A percentile compares a stretch with the other conserved stretches of the same genome.
phyloP scores from a whole-genome alignment of 2,797 vertebrate genomes.

The Lophius americanus region DNA sequence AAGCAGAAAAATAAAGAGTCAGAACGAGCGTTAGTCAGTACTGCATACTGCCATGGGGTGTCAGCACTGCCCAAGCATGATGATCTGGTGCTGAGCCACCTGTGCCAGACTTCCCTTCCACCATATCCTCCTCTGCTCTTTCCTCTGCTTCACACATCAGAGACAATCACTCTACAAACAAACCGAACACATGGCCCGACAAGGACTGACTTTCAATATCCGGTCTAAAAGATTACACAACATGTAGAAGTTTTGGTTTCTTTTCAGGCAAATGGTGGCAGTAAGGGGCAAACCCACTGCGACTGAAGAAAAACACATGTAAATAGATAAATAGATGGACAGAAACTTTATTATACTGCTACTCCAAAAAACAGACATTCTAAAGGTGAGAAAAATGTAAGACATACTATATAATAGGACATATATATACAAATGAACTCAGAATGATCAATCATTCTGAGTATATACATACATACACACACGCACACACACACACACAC shows the following conservation, averaged over 20 bases:
- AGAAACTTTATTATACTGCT: no score
- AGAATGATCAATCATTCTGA: no score
- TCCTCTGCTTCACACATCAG: constrained; percentile 54
- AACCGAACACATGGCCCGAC: not conserved
- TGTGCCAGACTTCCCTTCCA: constrained; percentile 43
- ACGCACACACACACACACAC: no score
- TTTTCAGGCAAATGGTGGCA: not conserved
- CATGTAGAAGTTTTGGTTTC: constrained; percentile 5
- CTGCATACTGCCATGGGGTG: constrained; percentile 70
- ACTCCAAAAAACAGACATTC: no score
- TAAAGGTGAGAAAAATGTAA: no score
- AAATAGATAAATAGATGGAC: no score
- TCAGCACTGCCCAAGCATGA: constrained; percentile 70
- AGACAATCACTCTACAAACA: constrained; percentile 21
- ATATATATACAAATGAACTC: no score
- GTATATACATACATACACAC: no score
- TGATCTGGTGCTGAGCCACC: constrained; percentile 53
- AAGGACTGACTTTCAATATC: no score
- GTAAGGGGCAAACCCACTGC: no score
- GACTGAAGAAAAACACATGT: no score
- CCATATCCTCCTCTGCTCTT: constrained; percentile 55
- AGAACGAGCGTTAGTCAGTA: constrained; percentile 29
- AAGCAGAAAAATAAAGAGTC: constrained; percentile 28
- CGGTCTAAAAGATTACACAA: not conserved
- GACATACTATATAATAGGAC: no score